Percentiles rank a stretch among this genome's conserved stretches.
Conservation (phyloP, 2,888 invertebrate species). For the Drosophila meridionalis region DNA sequence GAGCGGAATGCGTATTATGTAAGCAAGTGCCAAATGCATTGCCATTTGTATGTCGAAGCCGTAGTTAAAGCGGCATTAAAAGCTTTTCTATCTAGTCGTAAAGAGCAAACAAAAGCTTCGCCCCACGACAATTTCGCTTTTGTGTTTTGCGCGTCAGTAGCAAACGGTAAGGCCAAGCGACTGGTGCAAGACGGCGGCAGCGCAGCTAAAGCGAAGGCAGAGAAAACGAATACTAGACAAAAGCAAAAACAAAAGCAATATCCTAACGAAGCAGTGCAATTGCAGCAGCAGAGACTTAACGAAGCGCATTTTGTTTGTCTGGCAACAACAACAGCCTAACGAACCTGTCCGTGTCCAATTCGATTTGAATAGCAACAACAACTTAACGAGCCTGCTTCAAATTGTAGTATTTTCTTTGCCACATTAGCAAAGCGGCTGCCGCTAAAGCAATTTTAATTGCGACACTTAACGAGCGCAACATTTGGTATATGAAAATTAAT, state of each 20-base stretch:
- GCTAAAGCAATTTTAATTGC: conserved; percentile 1
- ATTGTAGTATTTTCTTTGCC: background rate
- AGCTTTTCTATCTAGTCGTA: conserved; percentile 18
- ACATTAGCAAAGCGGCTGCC: background rate
- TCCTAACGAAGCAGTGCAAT: conserved; percentile 6
- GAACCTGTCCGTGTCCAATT: background rate
- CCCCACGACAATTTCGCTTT: conserved; percentile 3
- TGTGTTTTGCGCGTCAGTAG: conserved; percentile 37
- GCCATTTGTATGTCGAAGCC: conserved; percentile 25
- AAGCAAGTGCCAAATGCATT: conserved; percentile 26
- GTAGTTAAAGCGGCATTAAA: conserved; percentile 33
- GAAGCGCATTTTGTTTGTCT: background rate
- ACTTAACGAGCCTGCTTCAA: background rate
- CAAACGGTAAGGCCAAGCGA: conserved; percentile 30
- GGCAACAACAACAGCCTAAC: conserved; percentile 1
- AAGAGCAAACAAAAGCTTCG: conserved; percentile 22
- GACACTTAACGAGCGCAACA: background rate
- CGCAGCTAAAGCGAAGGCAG: background rate
- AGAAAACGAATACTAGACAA: background rate
- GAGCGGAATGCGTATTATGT: conserved; percentile 26
- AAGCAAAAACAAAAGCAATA: conserved; percentile 4
- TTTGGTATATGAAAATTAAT: background rate
- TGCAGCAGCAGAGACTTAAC: background rate
- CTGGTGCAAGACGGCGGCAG: conserved; percentile 10
- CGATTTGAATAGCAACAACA: background rate